These are phyloP conservation scores for Oreochromis aureus DNA, from an alignment of 2,113 vertebrate species.

Conservation along the genomic window DNA sequence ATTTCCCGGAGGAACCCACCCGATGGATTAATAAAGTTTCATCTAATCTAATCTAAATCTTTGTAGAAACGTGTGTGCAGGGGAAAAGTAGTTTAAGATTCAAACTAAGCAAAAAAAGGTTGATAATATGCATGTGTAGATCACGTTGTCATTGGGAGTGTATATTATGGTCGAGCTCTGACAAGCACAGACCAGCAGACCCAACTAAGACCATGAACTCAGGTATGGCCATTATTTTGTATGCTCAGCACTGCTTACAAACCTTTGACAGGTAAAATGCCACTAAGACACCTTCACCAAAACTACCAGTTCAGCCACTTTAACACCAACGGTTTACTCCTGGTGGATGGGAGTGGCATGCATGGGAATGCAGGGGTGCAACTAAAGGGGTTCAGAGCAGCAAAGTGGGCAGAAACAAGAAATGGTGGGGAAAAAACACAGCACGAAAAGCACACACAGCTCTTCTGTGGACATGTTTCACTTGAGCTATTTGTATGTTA, in stretches of 20 bases:
- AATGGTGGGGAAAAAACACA: not conserved
- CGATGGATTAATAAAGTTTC: too few relatives aligned
- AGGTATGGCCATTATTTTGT: not conserved
- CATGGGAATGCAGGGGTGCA: not conserved
- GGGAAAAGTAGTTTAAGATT: not conserved
- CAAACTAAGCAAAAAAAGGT: not conserved
- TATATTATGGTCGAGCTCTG: not conserved
- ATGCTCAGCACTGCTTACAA: not conserved
- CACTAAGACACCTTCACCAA: not conserved
- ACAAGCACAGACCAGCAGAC: not conserved
- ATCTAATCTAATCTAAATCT: not conserved
- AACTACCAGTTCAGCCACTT: not conserved
- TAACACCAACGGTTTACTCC: not conserved
- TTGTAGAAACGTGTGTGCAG: fast-evolving
- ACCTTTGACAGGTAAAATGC: not conserved
- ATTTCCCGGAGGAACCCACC: too few relatives aligned
- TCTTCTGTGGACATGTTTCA: not conserved
- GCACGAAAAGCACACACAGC: fast-evolving
- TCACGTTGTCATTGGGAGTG: not conserved
- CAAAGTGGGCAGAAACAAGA: not conserved
- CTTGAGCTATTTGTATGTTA: not conserved
- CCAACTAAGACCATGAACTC: not conserved
- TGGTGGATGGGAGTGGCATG: not conserved
- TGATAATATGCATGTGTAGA: not conserved
- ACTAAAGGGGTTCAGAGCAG: not conserved